A percentile compares a stretch with the other conserved stretches of the same genome.
Conservation (phyloP, 2,113 vertebrate species). For the Chloropsis hardwickii region DNA sequence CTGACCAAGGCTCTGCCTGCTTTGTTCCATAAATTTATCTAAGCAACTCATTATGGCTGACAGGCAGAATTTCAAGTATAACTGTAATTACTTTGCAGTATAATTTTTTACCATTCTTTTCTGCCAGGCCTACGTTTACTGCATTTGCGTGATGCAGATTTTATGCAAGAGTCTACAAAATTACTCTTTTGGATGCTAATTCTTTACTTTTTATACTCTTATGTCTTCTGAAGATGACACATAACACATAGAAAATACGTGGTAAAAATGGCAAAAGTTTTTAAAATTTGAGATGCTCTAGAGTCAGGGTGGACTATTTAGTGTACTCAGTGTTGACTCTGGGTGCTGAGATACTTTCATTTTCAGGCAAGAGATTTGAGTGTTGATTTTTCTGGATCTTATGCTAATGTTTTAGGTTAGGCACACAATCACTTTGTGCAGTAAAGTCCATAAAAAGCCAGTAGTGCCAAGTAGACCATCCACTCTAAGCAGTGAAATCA, state of each 20-base stretch:
- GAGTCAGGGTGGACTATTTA: neutral
- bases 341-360: neutral
- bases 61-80: neutral
- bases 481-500: neutral
- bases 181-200: neutral
- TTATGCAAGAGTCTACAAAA: neutral
- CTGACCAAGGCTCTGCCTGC: neutral
- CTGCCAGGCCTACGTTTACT: neutral
- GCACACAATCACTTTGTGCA: neutral
- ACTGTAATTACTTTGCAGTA: neutral
- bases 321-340: neutral
- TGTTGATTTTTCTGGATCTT: neutral
- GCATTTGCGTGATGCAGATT: neutral
- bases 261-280: neutral
- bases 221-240: neutral
- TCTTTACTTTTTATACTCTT: neutral
- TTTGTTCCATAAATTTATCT: neutral
- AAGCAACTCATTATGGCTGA: neutral
- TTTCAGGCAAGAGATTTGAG: neutral
- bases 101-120: neutral
- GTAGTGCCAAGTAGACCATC: neutral
- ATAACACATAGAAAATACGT: neutral
- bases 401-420: neutral
- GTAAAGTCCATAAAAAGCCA: neutral
- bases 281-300: neutral